Conservation (phyloP, 2,888 invertebrate genomes). For the Phaonia tiefii region DNA sequence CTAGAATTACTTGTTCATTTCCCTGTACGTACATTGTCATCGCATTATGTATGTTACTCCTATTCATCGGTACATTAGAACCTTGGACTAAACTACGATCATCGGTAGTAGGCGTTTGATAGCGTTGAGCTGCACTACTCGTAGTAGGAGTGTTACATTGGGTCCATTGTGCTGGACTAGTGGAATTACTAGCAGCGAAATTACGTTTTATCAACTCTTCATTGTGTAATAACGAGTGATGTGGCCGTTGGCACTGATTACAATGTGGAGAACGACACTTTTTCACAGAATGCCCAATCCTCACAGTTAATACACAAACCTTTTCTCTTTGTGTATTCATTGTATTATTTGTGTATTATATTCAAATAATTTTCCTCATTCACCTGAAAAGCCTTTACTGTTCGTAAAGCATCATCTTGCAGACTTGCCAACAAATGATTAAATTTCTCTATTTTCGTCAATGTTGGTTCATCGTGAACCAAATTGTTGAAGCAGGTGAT, state of each 20-base stretch:
- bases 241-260: neutral
- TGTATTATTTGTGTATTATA: neutral
- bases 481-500: neutral
- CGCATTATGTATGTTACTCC: neutral
- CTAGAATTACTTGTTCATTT: neutral
- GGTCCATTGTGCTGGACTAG: neutral
- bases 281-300: neutral
- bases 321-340: slow-evolving; percentile 30
- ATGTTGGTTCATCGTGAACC: neutral
- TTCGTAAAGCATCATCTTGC: neutral
- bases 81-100: neutral
- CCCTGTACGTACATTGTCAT: neutral
- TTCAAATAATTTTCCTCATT: slow-evolving; percentile 7
- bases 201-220: neutral
- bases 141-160: neutral
- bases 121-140: neutral
- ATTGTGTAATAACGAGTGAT: slow-evolving; percentile 15
- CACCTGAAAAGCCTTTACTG: slow-evolving; percentile 1
- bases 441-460: slow-evolving; percentile 19
- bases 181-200: neutral
- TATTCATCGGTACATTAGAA: neutral
- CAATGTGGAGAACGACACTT: neutral
- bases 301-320: slow-evolving; percentile 13
- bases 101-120: neutral
- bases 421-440: slow-evolving; percentile 1